These are phyloP conservation scores for Gouania willdenowi DNA, from an alignment of 2,797 vertebrate species.

Conservation along the genomic window DNA sequence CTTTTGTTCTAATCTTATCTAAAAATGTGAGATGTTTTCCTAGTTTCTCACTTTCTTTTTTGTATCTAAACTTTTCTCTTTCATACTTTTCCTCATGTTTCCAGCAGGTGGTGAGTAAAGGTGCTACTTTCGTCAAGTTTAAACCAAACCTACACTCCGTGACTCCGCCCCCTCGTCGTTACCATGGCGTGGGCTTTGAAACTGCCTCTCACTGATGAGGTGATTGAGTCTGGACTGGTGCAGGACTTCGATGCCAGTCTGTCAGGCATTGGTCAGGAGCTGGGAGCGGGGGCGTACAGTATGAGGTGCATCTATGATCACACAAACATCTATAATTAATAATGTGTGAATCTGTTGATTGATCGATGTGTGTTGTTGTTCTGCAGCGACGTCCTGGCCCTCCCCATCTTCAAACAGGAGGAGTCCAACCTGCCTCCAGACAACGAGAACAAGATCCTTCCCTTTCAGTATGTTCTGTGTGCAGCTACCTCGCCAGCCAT, in stretches of 20 bases:
- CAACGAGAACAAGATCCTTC: constrained; percentile 89
- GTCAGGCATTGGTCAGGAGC: constrained; percentile 95
- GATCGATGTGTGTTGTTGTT: constrained; percentile 7
- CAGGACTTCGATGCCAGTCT: constrained; percentile 98
- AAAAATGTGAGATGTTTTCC: too few relatives aligned
- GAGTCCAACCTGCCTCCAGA: constrained; percentile 92
- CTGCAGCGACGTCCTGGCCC: constrained; percentile 90
- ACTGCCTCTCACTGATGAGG: constrained; percentile 92
- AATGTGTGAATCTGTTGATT: background rate
- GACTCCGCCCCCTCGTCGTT: constrained; percentile 23
- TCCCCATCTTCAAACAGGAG: constrained; percentile 99
- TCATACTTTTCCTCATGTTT: constrained; percentile 3
- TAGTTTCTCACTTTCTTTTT: too few relatives aligned
- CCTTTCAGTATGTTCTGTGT: constrained; percentile 96
- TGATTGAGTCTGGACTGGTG: constrained; percentile 95
- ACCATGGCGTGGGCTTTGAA: constrained; percentile 95
- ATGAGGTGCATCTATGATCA: constrained; percentile 99
- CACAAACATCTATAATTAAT: too few relatives aligned
- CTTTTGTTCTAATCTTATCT: too few relatives aligned
- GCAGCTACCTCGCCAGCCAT: constrained; percentile 95
- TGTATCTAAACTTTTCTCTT: background rate
- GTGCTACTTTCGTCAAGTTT: constrained; percentile 17
- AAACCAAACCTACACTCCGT: constrained; percentile 14
- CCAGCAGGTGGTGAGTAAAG: constrained; percentile 12
- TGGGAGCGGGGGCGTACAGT: constrained; percentile 95